These are phyloP conservation scores for Gulo gulo DNA, from an alignment of 2,113 vertebrate genomes.

Conservation along the genomic window DNA sequence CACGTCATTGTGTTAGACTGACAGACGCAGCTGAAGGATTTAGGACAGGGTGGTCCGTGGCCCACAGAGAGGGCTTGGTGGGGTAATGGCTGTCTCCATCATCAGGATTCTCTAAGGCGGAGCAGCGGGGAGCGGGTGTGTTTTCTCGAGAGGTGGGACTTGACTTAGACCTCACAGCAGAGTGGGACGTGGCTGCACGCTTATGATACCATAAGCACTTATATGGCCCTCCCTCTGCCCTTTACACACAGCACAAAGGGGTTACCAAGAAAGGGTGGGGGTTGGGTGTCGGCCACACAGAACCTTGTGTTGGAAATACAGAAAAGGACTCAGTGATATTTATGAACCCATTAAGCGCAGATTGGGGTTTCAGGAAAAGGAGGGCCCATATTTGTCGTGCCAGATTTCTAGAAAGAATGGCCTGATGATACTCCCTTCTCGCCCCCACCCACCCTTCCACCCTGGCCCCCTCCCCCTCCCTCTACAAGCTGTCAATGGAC, in stretches of 20 bases:
- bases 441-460: accelerated
- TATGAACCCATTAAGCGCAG: not conserved
- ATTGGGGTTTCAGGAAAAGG: not conserved
- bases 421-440: not conserved
- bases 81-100: accelerated
- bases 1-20: accelerated
- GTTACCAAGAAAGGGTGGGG: accelerated
- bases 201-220: accelerated
- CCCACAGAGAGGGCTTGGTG: not conserved
- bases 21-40: not conserved
- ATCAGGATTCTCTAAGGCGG: not conserved
- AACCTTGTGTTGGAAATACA: accelerated
- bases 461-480: accelerated
- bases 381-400: accelerated
- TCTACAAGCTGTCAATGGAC: not conserved
- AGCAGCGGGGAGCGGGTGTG: accelerated
- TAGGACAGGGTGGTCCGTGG: accelerated
- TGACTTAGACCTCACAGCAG: not conserved
- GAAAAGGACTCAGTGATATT: not conserved
- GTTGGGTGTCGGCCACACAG: not conserved
- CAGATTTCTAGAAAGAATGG: not conserved
- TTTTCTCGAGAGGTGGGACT: not conserved
- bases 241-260: not conserved
- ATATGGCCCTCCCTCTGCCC: not conserved
- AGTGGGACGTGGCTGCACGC: not conserved